Base-by-base conservation (phyloP, 1,140 invertebrate species). In the Elysia chlorotica region DNA sequence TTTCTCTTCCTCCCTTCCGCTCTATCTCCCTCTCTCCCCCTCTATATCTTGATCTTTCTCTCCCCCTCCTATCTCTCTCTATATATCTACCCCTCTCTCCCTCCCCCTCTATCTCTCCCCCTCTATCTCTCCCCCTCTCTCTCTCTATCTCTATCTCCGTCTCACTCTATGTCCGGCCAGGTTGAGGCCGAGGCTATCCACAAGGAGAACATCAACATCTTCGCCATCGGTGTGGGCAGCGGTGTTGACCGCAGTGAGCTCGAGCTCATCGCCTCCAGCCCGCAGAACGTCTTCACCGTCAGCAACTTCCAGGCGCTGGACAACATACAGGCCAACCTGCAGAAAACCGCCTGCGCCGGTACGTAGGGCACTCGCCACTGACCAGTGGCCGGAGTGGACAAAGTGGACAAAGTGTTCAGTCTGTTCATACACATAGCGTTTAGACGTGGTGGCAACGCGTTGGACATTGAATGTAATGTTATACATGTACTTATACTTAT, bases 341-440 rank as follows among this genome's bases (percentile, higher is more conserved):
- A 76, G 67, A 79, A 80, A 37, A 82, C 77, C 2, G 75, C 79
- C 5, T 82, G 81, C 70, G 74, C 71, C 76, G 77, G 81, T 82
- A 54, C 59, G 35, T 66, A 28, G 31, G 21, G n/a, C n/a, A n/a
- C 53, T 23, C 10, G 10, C 28, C 25, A 54, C 21, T 54, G 21
- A 23, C 21, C 2, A 54, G 1, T 21, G 59, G 17, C 21, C n/a
- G 2, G 2, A n/a, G 48, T 2, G 37, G 21, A 21, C 6, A 33
- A n/a, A n/a, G n/a, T n/a, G n/a, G n/a, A n/a, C n/a, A n/a, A n/a
- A n/a, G n/a, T n/a, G n/a, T n/a, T n/a, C n/a, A n/a, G n/a, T n/a
- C n/a, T n/a, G n/a, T n/a, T n/a, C n/a, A n/a, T n/a, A n/a, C n/a
- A n/a, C n/a, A n/a, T n/a, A n/a, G n/a, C n/a, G n/a, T n/a, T n/a